Base-by-base conservation (phyloP, 2,113 vertebrate genomes). In the Struthidea cinerea region DNA sequence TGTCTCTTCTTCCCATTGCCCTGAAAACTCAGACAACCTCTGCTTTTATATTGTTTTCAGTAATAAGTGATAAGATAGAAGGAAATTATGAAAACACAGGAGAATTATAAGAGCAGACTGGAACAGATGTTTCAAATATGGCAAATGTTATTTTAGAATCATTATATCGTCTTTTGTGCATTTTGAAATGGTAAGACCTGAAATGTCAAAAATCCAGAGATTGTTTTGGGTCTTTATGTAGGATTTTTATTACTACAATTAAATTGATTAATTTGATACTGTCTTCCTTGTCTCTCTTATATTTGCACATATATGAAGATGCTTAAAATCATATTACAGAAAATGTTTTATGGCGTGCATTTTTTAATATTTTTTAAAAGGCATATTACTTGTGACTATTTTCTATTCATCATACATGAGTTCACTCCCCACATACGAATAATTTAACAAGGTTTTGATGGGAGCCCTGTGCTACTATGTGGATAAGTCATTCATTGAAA, bases 71-170 rank as follows among this genome's bases (percentile, higher is more conserved):
- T 53, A 88, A 85, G 75, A 77, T 47, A 33, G 24, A 80, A 76
- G 63, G 46, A 89, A 90, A 91, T 77, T 3, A 91, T 44, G 35
- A 73, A 79, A 91, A 80, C 78, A 79, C 4, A 5, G 28, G 37
- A 89, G 70, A 79, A 83, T 26, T 83, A 23, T 37, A 95, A 93
- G 39, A 56, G 74, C 37, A 93, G 67, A 57, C n/a, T 65, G 37
- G 3, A 96, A 35, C 92, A 97, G 90, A 94, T 93, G 92, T 90
- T 95, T 79, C 70, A 92, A 83, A 85, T 88, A 85, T 0, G 5
- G 70, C 46, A 93, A 96, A 88, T 65, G 78, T 90, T 95, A 49
- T 61, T 91, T 90, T 83, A 88, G 70, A 32, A 88, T 90, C 55
- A n/a, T 90, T 93, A 24, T 61, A 85, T 80, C 75, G 76, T 87